Evolutionary conservation across 1,140 invertebrate genomes (phyloP).

Genomic region (Zaprionus ornatus): DNA sequence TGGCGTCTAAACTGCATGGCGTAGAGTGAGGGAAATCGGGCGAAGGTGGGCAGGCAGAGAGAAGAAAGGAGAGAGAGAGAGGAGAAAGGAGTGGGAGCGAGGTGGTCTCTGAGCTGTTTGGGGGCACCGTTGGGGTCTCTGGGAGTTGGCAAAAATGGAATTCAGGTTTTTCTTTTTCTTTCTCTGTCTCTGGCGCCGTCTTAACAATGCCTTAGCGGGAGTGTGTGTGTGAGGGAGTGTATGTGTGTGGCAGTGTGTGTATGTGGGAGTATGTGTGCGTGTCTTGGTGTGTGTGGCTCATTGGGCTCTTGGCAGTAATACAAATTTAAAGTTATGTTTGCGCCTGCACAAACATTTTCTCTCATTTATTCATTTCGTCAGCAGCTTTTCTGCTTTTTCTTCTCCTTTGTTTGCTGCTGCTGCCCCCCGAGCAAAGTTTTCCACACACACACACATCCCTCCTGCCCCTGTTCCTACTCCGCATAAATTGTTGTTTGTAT

Average conservation of each 20-base stretch:
- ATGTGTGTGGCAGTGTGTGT: conserved; percentile 4
- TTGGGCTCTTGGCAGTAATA: conserved; percentile 80
- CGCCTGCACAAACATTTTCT: conserved; percentile 35
- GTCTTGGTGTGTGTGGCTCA: conserved; percentile 35
- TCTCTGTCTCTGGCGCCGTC: conserved; percentile 18
- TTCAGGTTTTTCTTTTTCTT: conserved; percentile 57
- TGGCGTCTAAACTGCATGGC: conserved; percentile 62
- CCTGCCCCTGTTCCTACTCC: conserved; percentile 4
- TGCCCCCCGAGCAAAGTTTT: conserved; percentile 7
- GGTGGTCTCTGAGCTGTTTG: background rate
- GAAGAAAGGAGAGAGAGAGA: background rate
- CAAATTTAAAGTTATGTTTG: conserved; percentile 83
- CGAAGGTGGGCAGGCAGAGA: background rate
- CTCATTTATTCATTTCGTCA: conserved; percentile 79
- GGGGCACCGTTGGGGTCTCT: conserved; percentile 15
- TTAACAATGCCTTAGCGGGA: conserved; percentile 49
- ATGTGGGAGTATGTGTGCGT: conserved; percentile 9
- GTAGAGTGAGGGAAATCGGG: conserved; percentile 9
- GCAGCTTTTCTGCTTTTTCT: conserved; percentile 42
- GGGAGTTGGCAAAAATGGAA: conserved; percentile 72
- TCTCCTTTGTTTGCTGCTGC: conserved; percentile 24
- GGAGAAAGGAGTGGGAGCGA: background rate
- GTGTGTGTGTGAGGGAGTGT: background rate
- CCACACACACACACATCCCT: background rate
- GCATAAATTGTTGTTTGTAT: conserved; percentile 65